Base-by-base conservation (phyloP, 2,888 invertebrate genomes). In the Coenonympha arcania region DNA sequence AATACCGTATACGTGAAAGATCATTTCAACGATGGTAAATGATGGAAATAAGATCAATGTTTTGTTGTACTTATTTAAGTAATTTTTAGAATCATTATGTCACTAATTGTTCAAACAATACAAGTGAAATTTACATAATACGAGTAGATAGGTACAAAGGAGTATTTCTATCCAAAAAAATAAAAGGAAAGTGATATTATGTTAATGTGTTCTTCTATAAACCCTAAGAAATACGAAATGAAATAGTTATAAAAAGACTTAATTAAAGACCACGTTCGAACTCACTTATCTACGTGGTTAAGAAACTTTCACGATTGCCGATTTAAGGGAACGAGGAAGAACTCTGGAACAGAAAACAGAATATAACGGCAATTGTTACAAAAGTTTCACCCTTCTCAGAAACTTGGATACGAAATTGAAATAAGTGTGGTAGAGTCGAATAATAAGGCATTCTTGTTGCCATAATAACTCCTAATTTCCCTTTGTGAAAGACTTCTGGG, bases 231-330 rank as follows among this genome's bases (percentile, higher is more conserved):
- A 47, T 15, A 19, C 11, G 15, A 48, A 46, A 51, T 45, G 42
- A 39, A 42, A 40, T 22, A 43, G 42, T 49, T 48, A 43, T 33
- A n/a, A n/a, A n/a, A n/a, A n/a, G 48, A 42, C 33, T 33, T 34
- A 55, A 52, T 55, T 52, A 52, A 47, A 49, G 44, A 36, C 20
- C 46, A 41, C 34, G 39, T 24, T 42, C 45, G 31, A 52, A 48
- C 42, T 52, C 39, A 41, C 52, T 46, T 54, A 52, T 50, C 52
- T 56, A 61, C 52, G 63, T 62, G 62, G 63, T 65, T 62, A 59
- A 56, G 52, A 18, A 69, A 69, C 60, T 55, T 54, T 73, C 68
- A 71, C 68, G 66, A 62, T 56, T 48, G 58, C 57, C 68, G 68
- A 73, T 73, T 70, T 71, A 61, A 62, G 59, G 62, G 41, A 24